Base-by-base conservation (phyloP, 2,888 invertebrate genomes). In the Drosophila dives region DNA sequence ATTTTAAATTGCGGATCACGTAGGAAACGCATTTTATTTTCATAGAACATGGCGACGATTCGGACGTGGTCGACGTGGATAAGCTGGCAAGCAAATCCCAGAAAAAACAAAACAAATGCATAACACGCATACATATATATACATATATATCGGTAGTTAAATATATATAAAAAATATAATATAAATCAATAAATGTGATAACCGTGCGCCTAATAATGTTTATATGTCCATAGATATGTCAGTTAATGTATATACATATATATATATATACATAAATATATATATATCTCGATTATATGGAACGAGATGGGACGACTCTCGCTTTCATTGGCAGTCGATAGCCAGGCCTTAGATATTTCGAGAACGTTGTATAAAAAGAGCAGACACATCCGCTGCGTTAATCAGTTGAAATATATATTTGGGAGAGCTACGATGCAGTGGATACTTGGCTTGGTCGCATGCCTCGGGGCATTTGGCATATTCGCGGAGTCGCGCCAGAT, bases 21-120 rank as follows among this genome's bases (percentile, higher is more conserved):
- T 86, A 75, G 72, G 72, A 72, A 79, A 83, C 90, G 81, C 83
- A 86, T 86, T 88, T 88, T 80, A 88, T 80, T 86, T 86, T 70
- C 88, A 90, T 83, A 83, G 86, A 90, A 86, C 83, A 89, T 86
- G 88, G 86, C 85, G 73, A 69, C 73, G 77, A 89, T 70, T 82
- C 77, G 87, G 68, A 89, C 87, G 87, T 89, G 89, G 84, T 48
- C 72, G 72, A 83, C 77, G 73, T 78, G 64, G 64, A 66, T 71
- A 65, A 61, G 68, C 55, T 55, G 38, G 38, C 66, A 48, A 56
- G 49, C 68, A 61, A 70, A 58, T 66, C 72, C 77, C 75, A 87
- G 72, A 83, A 83, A 54, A 23, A 15, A 29, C 67, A 59, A 83
- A 75, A 72, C 63, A 69, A 74, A 63, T 60, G 15, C 38, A 65